Evolutionary conservation across 2,797 vertebrate genomes (phyloP).

Genomic region (Novumbra hubbsi): DNA sequence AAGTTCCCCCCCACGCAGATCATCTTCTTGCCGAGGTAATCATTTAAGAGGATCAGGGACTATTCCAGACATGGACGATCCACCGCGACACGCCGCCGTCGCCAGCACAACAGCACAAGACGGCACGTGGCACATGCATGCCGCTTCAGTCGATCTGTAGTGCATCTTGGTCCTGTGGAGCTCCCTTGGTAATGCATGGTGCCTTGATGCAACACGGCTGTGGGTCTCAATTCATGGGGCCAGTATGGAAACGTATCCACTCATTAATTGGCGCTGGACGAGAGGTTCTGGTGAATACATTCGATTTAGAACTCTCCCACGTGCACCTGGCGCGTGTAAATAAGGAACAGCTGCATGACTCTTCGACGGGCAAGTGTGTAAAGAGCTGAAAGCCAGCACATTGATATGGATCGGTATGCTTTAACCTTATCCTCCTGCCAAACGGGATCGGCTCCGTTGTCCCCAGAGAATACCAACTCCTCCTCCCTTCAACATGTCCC

Average conservation of each 20-base stretch:
- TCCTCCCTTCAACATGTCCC: conserved; percentile 65
- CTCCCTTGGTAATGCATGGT: no score
- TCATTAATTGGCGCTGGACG: no score
- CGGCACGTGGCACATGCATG: conserved; percentile 54
- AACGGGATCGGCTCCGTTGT: conserved; percentile 42
- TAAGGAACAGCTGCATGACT: conserved; percentile 15
- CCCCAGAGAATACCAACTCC: conserved; percentile 62
- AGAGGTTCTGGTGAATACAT: no score
- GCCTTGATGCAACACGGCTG: no score
- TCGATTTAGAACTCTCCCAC: no score
- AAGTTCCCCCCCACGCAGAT: conserved; percentile 51
- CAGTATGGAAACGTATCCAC: not conserved
- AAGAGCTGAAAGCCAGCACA: not conserved
- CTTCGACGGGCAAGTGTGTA: not conserved
- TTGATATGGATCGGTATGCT: not conserved
- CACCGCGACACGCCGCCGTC: conserved; percentile 39
- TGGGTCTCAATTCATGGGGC: no score
- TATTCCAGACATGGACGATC: conserved; percentile 66
- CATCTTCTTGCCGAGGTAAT: conserved; percentile 61
- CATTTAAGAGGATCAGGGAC: conserved; percentile 78
- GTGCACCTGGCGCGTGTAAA: not conserved
- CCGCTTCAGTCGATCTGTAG: conserved; percentile 14
- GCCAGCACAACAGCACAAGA: conserved; percentile 47
- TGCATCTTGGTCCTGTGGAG: conserved; percentile 28
- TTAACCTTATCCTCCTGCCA: conserved; percentile 22